A percentile compares a stretch with the other conserved stretches of the same genome.
phyloP scores from a whole-genome alignment of 2,113 vertebrate genomes.

The Saguinus midas region DNA sequence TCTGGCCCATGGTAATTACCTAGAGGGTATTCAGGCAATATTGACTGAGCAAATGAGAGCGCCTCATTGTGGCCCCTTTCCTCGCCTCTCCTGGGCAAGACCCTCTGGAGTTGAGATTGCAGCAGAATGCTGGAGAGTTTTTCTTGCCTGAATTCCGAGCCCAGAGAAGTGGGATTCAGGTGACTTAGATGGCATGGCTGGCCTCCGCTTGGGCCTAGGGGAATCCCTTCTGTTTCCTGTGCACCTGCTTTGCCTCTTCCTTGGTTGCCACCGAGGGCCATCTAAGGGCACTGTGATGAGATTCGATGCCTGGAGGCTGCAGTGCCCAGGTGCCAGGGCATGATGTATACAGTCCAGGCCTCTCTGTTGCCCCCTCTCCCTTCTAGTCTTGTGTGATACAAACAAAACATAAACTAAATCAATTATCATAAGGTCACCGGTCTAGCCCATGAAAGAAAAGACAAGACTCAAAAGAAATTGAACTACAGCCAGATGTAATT shows the following conservation, averaged over 20 bases:
- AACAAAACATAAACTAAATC: constrained; percentile 48
- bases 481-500: constrained; percentile 59
- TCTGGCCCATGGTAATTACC: background rate
- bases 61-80: background rate
- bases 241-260: background rate
- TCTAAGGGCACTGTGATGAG: background rate
- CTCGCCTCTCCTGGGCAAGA: background rate
- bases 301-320: background rate
- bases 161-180: background rate
- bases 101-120: background rate
- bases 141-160: background rate
- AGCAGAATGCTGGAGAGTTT: background rate
- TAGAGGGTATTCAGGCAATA: background rate
- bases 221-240: background rate
- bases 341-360: background rate
- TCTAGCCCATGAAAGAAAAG: constrained; percentile 30
- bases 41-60: background rate
- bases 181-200: background rate
- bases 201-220: accelerated
- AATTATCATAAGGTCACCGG: constrained; percentile 66
- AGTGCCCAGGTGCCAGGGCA: background rate
- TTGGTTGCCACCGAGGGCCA: background rate
- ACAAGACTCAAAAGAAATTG: constrained; percentile 65
- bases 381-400: background rate
- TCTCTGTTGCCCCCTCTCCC: background rate